Conservation (phyloP, 2,797 vertebrate species). For the Orestias chungarensis region DNA sequence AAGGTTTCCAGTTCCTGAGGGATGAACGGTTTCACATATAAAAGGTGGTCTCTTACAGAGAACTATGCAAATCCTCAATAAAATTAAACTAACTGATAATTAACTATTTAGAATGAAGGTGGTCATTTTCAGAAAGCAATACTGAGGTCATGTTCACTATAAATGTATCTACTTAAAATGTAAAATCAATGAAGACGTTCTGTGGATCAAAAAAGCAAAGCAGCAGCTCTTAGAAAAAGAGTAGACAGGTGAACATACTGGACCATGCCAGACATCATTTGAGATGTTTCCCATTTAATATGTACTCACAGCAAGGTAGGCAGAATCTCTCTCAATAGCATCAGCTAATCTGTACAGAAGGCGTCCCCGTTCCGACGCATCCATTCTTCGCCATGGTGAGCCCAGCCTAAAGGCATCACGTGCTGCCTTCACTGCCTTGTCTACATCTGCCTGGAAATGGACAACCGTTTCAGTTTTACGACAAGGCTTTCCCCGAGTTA, state of each 20-base stretch:
- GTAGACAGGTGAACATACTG: neutral
- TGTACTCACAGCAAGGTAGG: conserved; percentile 89
- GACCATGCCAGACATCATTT: neutral
- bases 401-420: conserved; percentile 87
- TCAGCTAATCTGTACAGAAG: conserved; percentile 88
- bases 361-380: conserved; percentile 88
- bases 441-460: conserved; percentile 86
- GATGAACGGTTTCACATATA: conserved; percentile 7
- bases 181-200: neutral
- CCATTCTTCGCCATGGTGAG: conserved; percentile 93
- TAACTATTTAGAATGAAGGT: neutral
- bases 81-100: neutral
- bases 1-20: conserved; percentile 91
- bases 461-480: neutral
- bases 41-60: neutral
- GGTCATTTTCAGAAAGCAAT: neutral
- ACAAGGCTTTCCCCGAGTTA: neutral
- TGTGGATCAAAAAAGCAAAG: neutral
- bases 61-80: neutral
- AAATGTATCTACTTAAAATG: neutral
- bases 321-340: conserved; percentile 90
- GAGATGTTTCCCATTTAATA: neutral
- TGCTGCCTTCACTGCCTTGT: conserved; percentile 91
- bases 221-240: neutral
- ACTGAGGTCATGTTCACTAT: neutral